A percentile compares a stretch with the other conserved stretches of the same genome.
These are phyloP conservation scores for Sinocyclocheilus anshuiensis DNA, from an alignment of 2,113 vertebrate species.

Conservation along the genomic window DNA sequence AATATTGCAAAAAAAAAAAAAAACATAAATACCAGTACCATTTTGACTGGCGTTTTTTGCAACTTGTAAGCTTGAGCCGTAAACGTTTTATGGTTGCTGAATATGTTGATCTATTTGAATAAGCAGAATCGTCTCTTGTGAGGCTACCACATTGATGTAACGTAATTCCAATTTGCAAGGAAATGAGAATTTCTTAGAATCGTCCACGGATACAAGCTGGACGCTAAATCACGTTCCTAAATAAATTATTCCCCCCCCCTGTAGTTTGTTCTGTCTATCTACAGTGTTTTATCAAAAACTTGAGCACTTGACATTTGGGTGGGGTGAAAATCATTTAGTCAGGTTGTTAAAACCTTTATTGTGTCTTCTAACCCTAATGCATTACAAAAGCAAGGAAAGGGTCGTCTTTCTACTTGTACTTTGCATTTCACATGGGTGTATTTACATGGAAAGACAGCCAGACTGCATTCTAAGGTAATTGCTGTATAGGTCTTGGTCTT, in stretches of 20 bases:
- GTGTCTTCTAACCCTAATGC: slow-evolving; percentile 41
- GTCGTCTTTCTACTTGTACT: slow-evolving; percentile 23
- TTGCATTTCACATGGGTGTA: slow-evolving; percentile 33
- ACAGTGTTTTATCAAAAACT: background rate
- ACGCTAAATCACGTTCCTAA: no score
- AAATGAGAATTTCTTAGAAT: background rate
- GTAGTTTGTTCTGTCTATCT: background rate
- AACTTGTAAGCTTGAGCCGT: background rate
- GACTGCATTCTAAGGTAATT: slow-evolving; percentile 45
- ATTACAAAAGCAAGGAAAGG: slow-evolving; percentile 43
- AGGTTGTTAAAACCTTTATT: slow-evolving; percentile 19
- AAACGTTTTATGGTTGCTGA: background rate
- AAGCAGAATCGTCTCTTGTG: background rate
- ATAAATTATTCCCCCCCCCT: no score
- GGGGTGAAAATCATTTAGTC: background rate
- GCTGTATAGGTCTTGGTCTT: slow-evolving; percentile 36
- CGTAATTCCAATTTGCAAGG: background rate
- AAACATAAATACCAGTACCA: no score
- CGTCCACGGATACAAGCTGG: no score
- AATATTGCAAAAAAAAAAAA: no score
- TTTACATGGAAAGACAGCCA: slow-evolving; percentile 40
- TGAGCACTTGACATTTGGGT: background rate
- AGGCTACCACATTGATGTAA: background rate
- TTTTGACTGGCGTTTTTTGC: background rate
- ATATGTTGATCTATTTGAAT: background rate